A percentile compares a stretch with the other conserved stretches of the same genome.
These are phyloP conservation scores for Microcebus griseorufus DNA, from an alignment of 2,113 vertebrate species.

Conservation along the genomic window DNA sequence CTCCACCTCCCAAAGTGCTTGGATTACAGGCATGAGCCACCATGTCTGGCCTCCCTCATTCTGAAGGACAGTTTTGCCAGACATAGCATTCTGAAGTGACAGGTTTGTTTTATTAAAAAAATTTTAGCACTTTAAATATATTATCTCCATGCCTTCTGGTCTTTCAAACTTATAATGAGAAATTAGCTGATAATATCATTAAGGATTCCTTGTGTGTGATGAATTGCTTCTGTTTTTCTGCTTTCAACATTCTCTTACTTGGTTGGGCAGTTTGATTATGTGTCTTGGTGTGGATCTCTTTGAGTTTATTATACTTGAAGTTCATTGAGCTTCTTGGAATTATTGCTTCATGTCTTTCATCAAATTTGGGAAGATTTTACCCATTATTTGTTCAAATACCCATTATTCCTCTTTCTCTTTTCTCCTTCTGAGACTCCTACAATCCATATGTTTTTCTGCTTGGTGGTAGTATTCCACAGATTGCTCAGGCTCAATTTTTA, in stretches of 20 bases:
- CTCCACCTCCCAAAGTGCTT: no score
- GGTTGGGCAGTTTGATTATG: background rate
- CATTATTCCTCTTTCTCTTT: background rate
- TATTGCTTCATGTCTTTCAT: background rate
- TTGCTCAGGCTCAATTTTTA: background rate
- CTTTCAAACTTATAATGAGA: background rate
- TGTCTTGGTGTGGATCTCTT: background rate
- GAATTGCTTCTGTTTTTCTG: background rate
- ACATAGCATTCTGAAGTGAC: background rate
- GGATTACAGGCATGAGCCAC: no score
- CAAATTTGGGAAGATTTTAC: background rate
- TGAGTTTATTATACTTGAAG: background rate
- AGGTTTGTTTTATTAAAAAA: no score
- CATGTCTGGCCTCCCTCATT: no score
- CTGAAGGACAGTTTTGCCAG: background rate
- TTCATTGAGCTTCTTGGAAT: background rate
- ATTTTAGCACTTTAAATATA: background rate
- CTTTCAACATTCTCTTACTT: background rate
- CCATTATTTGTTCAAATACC: background rate
- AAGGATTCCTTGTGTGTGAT: background rate
- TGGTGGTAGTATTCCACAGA: background rate
- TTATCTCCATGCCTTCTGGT: background rate
- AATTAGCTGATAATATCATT: background rate
- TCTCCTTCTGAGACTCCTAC: background rate
- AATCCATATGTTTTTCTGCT: background rate